A percentile compares a stretch with the other conserved stretches of the same genome.
These are phyloP conservation scores for Mandrillus leucophaeus DNA, from an alignment of 2,113 vertebrate species.

Conservation along the genomic window DNA sequence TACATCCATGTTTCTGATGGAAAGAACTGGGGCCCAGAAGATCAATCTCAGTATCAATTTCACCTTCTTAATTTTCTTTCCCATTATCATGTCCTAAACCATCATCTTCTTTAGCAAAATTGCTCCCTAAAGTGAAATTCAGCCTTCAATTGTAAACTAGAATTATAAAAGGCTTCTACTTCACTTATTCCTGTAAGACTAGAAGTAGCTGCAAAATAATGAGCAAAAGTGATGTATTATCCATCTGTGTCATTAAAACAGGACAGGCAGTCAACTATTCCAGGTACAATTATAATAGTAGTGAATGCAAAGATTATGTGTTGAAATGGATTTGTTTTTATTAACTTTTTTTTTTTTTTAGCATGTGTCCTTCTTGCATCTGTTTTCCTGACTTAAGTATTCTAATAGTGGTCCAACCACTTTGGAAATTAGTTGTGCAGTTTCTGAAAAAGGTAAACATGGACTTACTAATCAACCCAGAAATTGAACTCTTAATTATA, in stretches of 20 bases:
- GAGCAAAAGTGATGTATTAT: neutral
- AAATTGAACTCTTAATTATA: neutral
- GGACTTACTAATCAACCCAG: neutral
- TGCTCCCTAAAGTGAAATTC: constrained; percentile 61
- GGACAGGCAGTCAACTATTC: neutral
- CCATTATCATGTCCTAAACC: constrained; percentile 62
- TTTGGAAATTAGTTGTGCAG: neutral
- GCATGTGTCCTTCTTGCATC: neutral
- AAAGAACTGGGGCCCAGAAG: constrained; percentile 15
- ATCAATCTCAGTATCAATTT: constrained; percentile 54
- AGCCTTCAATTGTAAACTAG: constrained; percentile 44
- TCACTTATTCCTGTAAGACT: constrained; percentile 4
- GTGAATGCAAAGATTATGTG: neutral
- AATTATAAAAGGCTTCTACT: constrained; percentile 39
- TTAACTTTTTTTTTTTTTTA: neutral
- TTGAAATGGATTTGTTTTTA: neutral
- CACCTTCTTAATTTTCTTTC: constrained; percentile 72
- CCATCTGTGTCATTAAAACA: constrained; percentile 21
- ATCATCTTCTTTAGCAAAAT: constrained; percentile 69
- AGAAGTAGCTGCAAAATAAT: neutral
- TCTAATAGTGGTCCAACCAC: neutral
- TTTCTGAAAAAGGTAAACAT: neutral
- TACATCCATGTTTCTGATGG: constrained; percentile 29
- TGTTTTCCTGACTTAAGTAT: neutral
- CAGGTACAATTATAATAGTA: neutral